These are phyloP conservation scores for Bembecia ichneumoniformis DNA, from an alignment of 2,888 invertebrate species.

Conservation along the genomic window DNA sequence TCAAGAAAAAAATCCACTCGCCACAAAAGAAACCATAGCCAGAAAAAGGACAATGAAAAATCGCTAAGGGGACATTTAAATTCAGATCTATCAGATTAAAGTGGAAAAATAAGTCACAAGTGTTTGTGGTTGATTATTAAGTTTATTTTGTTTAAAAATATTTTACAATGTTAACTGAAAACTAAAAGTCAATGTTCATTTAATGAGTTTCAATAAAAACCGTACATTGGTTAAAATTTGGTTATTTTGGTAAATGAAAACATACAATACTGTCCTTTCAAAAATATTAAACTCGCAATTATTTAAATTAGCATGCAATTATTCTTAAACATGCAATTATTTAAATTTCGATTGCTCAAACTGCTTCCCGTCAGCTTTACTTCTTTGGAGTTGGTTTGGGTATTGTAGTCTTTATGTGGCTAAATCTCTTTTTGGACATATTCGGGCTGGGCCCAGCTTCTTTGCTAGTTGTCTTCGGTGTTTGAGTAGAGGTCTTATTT, in stretches of 20 bases:
- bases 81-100: slow-evolving; percentile 35
- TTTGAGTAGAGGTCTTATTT: slow-evolving; percentile 34
- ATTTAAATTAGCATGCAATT: background rate
- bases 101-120: slow-evolving; percentile 6
- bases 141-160: slow-evolving; percentile 1
- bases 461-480: slow-evolving; percentile 6
- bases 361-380: slow-evolving; percentile 7
- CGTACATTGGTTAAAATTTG: too few relatives aligned
- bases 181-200: background rate
- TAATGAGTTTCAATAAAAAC: too few relatives aligned
- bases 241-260: too few relatives aligned
- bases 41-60: slow-evolving; percentile 53
- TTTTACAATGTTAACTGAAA: background rate
- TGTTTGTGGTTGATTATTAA: slow-evolving; percentile 7
- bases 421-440: slow-evolving; percentile 44
- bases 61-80: slow-evolving; percentile 32
- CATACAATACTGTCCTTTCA: too few relatives aligned
- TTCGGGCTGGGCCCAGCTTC: slow-evolving; percentile 41
- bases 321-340: background rate
- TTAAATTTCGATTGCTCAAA: too few relatives aligned
- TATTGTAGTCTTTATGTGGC: slow-evolving; percentile 60
- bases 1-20: slow-evolving; percentile 25
- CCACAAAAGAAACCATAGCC: slow-evolving; percentile 27
- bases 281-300: too few relatives aligned
- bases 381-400: slow-evolving; percentile 42